A percentile compares a stretch with the other conserved stretches of the same genome.
Evolutionary conservation across 2,797 vertebrate species (phyloP).

Genomic region (Hydrophis major): DNA sequence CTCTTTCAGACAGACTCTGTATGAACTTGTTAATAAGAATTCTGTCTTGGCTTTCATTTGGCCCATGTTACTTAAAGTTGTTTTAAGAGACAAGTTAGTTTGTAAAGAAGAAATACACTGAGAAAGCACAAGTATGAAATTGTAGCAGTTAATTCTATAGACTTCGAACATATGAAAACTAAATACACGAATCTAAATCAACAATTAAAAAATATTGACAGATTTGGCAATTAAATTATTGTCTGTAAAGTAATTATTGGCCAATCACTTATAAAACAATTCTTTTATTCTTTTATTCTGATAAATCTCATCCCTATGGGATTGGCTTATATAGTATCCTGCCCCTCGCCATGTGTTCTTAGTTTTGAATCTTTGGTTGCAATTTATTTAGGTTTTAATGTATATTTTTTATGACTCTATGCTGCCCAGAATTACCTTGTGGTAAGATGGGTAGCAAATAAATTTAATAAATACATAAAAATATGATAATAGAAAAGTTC

Average conservation of each 20-base stretch:
- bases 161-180: neutral
- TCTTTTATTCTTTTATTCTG: neutral
- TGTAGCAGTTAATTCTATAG: neutral
- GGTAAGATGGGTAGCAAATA: neutral
- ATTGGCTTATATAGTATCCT: neutral
- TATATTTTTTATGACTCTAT: too few relatives aligned
- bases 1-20: neutral
- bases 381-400: neutral
- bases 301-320: neutral
- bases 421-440: too few relatives aligned
- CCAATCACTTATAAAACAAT: neutral
- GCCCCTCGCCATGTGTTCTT: neutral
- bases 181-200: neutral
- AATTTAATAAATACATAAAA: neutral
- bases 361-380: neutral
- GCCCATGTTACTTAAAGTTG: neutral
- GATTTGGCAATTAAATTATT: neutral
- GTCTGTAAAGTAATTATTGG: neutral
- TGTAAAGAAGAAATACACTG: neutral
- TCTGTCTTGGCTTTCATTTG: neutral
- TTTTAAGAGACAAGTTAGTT: neutral
- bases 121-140: neutral
- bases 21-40: neutral
- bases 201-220: neutral
- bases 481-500: neutral